Evolutionary conservation across 2,797 vertebrate genomes (phyloP).

Genomic region (Eleutherodactylus coqui): DNA sequence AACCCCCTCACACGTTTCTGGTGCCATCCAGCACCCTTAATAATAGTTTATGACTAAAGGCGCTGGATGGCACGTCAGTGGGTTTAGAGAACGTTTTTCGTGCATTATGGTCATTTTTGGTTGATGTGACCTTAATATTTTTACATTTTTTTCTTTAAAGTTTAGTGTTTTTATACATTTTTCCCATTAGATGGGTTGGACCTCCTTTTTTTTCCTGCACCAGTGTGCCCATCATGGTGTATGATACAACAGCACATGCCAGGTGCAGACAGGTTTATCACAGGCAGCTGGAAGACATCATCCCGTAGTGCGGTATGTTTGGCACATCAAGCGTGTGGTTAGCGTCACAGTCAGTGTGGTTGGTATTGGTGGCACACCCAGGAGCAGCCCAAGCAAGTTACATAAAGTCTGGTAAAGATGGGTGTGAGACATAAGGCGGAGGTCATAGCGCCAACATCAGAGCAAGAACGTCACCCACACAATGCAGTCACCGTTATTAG

Average conservation of each 20-base stretch:
- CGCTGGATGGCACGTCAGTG: too few relatives aligned
- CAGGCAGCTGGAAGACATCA: not conserved
- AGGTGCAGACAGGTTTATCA: not conserved
- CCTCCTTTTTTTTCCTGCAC: too few relatives aligned
- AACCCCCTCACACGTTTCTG: too few relatives aligned
- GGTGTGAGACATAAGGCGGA: constrained; percentile 1
- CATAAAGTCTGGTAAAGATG: constrained; percentile 6
- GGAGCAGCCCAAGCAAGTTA: constrained; percentile 1
- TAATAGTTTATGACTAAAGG: too few relatives aligned
- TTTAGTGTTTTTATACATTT: too few relatives aligned
- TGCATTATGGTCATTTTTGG: too few relatives aligned
- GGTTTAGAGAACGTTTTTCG: too few relatives aligned
- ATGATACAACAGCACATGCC: not conserved
- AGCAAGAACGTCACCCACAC: not conserved
- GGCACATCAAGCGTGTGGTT: not conserved
- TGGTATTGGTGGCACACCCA: not conserved
- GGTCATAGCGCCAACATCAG: not conserved
- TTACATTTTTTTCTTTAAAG: too few relatives aligned
- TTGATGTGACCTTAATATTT: too few relatives aligned
- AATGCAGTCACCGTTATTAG: not conserved
- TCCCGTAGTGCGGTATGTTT: not conserved
- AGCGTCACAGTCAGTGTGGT: not conserved
- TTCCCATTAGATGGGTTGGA: too few relatives aligned
- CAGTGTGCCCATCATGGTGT: too few relatives aligned
- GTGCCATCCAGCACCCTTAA: too few relatives aligned